Conservation (phyloP, 2,888 invertebrate genomes). For the Melitaea athalia region DNA sequence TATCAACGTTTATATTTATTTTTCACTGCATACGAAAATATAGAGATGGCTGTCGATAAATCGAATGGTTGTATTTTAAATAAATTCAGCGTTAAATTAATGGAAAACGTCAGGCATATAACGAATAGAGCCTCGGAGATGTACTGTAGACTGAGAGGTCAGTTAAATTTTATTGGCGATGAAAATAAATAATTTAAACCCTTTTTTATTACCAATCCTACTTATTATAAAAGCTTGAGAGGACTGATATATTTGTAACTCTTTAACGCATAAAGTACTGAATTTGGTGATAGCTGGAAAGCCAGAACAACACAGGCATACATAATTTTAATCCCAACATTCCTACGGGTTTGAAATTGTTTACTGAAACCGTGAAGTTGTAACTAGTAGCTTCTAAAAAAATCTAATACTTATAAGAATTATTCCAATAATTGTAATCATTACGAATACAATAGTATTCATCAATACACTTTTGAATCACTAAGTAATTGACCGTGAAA, state of each 20-base stretch:
- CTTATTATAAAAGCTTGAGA: background rate
- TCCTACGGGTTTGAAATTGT: no score
- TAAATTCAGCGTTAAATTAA: constrained; percentile 23
- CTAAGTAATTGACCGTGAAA: constrained; percentile 31
- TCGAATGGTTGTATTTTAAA: constrained; percentile 33
- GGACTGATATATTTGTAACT: no score
- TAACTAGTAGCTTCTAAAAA: no score
- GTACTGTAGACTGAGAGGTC: background rate
- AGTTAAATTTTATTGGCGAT: constrained; percentile 6
- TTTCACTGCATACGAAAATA: constrained; percentile 40
- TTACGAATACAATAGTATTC: background rate
- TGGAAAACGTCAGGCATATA: constrained; percentile 16
- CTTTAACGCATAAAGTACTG: no score
- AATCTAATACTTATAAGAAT: background rate
- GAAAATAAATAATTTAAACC: background rate
- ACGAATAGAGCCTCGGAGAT: constrained; percentile 3
- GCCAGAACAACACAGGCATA: no score
- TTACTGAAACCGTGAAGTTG: no score
- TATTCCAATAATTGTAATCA: background rate
- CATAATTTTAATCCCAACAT: no score
- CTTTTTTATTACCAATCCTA: no score
- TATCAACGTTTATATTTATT: constrained; percentile 54
- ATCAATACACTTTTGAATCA: background rate
- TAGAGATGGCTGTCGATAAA: constrained; percentile 19
- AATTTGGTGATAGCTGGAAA: no score